Evolutionary conservation across 2,797 vertebrate species (phyloP).

Genomic region (Odontamblyopus rebecca): DNA sequence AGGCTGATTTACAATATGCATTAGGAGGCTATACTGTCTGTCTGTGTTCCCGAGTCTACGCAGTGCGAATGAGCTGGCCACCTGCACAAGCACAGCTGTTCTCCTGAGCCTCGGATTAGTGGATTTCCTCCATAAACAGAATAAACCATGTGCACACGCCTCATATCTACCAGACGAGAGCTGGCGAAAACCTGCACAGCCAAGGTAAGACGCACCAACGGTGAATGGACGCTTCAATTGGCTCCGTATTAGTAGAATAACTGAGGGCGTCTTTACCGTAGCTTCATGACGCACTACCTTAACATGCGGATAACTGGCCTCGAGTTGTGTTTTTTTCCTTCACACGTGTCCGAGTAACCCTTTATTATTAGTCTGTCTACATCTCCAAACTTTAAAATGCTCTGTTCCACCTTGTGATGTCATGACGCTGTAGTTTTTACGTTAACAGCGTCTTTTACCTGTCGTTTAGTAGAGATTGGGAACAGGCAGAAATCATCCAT

Average conservation of each 20-base stretch:
- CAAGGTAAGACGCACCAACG: constrained; percentile 66
- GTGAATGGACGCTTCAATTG: constrained; percentile 52
- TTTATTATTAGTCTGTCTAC: too few species aligned
- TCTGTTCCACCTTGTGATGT: too few species aligned
- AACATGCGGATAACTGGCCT: too few species aligned
- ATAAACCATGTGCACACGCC: constrained; percentile 39
- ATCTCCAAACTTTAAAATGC: too few species aligned
- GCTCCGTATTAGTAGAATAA: constrained; percentile 50
- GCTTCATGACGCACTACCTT: not conserved
- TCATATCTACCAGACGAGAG: constrained; percentile 29
- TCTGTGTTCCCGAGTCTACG: not conserved
- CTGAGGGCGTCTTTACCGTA: constrained; percentile 14
- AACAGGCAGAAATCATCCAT: too few species aligned
- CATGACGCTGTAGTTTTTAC: too few species aligned
- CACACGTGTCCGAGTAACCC: too few species aligned
- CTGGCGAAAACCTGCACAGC: constrained; percentile 35
- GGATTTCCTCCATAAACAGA: constrained; percentile 35
- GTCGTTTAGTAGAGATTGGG: too few species aligned
- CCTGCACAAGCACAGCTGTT: constrained; percentile 58
- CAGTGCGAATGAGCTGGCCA: constrained; percentile 20
- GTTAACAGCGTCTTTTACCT: too few species aligned
- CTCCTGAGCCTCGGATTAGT: constrained; percentile 48
- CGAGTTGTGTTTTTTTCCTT: too few species aligned
- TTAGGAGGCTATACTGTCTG: not conserved
- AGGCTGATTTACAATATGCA: not conserved